Conservation (phyloP, 2,888 invertebrate genomes). For the Metellina segmentata region DNA sequence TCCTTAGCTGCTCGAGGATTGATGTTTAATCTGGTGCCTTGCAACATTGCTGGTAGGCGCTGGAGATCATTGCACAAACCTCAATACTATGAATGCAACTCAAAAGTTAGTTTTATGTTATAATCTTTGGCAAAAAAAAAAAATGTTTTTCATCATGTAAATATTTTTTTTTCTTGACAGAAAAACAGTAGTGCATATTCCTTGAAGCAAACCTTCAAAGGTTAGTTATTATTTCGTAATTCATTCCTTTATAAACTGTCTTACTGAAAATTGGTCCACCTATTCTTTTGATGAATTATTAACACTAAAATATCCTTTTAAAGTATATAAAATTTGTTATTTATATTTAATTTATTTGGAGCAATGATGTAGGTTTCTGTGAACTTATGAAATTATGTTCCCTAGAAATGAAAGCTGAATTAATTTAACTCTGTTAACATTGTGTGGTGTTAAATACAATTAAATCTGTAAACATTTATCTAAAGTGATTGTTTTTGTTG, state of each 20-base stretch:
- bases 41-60: constrained; percentile 5
- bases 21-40: constrained; percentile 68
- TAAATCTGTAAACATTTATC: too few relatives aligned
- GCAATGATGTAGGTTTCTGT: too few relatives aligned
- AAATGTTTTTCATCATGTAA: neutral
- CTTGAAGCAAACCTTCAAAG: constrained; percentile 50
- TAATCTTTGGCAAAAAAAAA: neutral
- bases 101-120: constrained; percentile 71
- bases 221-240: constrained; percentile 25
- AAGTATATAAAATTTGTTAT: too few relatives aligned
- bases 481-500: too few relatives aligned
- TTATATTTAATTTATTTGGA: too few relatives aligned
- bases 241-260: neutral
- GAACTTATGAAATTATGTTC: too few relatives aligned
- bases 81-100: constrained; percentile 79
- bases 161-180: constrained; percentile 25
- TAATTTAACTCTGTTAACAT: too few relatives aligned
- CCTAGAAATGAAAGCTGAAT: too few relatives aligned
- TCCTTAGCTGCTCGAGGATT: constrained; percentile 65
- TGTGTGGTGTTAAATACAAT: too few relatives aligned
- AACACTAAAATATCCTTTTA: too few relatives aligned
- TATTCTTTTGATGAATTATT: neutral
- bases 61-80: constrained; percentile 81
- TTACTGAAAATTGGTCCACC: neutral
- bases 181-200: constrained; percentile 22